phyloP scores from a whole-genome alignment of 1,140 invertebrate genomes.

The Papilio aristodemus region DNA sequence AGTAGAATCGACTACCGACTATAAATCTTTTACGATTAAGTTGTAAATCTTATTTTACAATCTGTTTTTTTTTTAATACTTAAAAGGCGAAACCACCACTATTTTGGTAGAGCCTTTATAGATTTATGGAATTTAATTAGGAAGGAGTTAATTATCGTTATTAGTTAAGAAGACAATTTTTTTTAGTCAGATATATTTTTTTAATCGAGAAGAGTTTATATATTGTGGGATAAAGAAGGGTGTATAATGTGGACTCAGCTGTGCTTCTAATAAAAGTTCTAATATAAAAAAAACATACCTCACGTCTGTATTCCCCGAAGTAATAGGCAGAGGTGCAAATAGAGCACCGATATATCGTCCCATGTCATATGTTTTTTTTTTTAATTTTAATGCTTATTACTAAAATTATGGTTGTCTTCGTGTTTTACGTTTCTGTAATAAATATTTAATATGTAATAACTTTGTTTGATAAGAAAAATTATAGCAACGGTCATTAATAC shows the following conservation, averaged over 20 bases:
- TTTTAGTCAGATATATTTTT: too few relatives aligned
- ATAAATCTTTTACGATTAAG: constrained; percentile 22
- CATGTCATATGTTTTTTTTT: too few relatives aligned
- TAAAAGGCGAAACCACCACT: constrained; percentile 7
- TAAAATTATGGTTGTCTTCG: too few relatives aligned
- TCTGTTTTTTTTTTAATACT: constrained; percentile 1
- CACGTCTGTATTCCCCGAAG: too few relatives aligned
- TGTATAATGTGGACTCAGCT: too few relatives aligned
- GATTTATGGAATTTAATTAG: neutral
- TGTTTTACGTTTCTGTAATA: too few relatives aligned
- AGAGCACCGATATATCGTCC: too few relatives aligned
- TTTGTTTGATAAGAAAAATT: neutral
- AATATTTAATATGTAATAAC: neutral
- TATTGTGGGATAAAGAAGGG: neutral
- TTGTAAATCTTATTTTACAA: constrained; percentile 24
- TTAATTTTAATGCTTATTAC: too few relatives aligned
- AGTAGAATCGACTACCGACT: constrained; percentile 4
- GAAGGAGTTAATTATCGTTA: neutral
- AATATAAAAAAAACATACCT: too few relatives aligned
- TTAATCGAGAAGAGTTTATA: too few relatives aligned
- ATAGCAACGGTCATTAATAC: neutral
- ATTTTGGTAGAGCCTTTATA: neutral
- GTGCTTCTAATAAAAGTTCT: too few relatives aligned
- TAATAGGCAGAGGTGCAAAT: too few relatives aligned
- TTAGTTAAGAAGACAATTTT: neutral